Percentiles rank a stretch among this genome's conserved stretches.
Conservation (phyloP, 2,113 vertebrate species). For the Megaceryle torquata region DNA sequence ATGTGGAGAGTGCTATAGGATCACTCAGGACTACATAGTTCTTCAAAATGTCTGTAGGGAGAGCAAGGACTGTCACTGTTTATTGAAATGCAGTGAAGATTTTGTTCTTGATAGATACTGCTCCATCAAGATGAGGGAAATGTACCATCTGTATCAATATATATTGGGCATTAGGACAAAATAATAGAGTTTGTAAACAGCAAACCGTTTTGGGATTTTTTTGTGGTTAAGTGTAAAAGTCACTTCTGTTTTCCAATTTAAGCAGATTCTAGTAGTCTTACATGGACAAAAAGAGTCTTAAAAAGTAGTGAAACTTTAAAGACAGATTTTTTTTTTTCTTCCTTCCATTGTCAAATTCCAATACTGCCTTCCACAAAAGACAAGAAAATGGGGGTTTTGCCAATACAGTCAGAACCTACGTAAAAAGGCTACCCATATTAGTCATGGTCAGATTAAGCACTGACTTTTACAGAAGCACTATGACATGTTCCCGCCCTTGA, state of each 20-base stretch:
- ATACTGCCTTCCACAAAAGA: neutral
- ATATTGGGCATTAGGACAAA: neutral
- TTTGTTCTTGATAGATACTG: neutral
- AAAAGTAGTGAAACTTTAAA: neutral
- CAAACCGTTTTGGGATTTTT: neutral
- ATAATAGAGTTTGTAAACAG: neutral
- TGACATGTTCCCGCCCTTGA: neutral
- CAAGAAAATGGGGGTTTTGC: neutral
- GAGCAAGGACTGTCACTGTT: neutral
- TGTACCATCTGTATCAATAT: constrained; percentile 9
- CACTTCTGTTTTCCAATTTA: neutral
- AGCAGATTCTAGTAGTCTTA: neutral
- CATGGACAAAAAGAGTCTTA: neutral
- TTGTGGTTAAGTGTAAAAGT: neutral
- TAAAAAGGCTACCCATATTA: neutral
- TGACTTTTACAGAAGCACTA: neutral
- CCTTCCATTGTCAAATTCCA: neutral
- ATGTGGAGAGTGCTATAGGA: neutral
- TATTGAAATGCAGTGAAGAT: neutral
- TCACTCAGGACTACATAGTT: neutral
- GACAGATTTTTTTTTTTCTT: neutral
- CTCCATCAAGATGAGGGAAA: constrained; percentile 21
- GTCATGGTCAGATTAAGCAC: neutral
- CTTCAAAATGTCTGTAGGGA: neutral
- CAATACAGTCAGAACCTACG: neutral